Percentiles rank a stretch among this genome's conserved stretches.
These are phyloP conservation scores for Probaryconus sp. DNA, from an alignment of 1,140 invertebrate genomes.

Conservation along the genomic window DNA sequence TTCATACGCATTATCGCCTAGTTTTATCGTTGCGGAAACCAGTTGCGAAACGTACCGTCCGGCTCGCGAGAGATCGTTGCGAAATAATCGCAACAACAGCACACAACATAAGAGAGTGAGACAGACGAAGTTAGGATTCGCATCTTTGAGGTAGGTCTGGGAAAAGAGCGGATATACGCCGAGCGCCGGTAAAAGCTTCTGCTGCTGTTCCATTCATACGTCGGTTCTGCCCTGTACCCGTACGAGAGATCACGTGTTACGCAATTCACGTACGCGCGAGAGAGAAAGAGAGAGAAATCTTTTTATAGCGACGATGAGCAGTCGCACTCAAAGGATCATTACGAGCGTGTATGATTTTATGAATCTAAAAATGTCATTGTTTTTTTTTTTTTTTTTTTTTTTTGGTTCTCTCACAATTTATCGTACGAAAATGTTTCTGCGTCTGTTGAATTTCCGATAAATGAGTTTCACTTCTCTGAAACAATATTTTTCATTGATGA, in stretches of 20 bases:
- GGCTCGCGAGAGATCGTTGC: conserved; percentile 35
- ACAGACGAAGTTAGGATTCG: conserved; percentile 66
- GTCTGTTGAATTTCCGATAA: not conserved
- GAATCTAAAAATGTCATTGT: too few relatives aligned
- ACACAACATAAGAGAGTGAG: too few relatives aligned
- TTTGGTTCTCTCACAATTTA: too few relatives aligned
- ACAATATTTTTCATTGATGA: too few relatives aligned
- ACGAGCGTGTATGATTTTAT: too few relatives aligned
- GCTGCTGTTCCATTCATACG: conserved; percentile 68
- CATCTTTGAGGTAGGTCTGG: conserved; percentile 71
- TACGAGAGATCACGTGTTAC: conserved; percentile 68
- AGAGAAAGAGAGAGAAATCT: conserved; percentile 47
- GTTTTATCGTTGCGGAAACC: conserved; percentile 57
- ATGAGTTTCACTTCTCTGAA: too few relatives aligned
- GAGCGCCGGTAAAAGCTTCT: conserved; percentile 62
- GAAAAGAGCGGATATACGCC: conserved; percentile 63
- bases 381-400: too few relatives aligned
- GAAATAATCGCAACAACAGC: conserved; percentile 51
- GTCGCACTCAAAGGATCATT: conserved; percentile 11
- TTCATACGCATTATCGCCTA: conserved; percentile 58
- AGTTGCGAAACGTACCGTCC: conserved; percentile 58
- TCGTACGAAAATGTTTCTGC: not conserved
- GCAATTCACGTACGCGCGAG: conserved; percentile 63
- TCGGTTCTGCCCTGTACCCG: conserved; percentile 66
- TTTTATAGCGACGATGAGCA: conserved; percentile 64